These are phyloP conservation scores for Euclidia mi DNA, from an alignment of 2,888 invertebrate genomes.

Conservation along the genomic window DNA sequence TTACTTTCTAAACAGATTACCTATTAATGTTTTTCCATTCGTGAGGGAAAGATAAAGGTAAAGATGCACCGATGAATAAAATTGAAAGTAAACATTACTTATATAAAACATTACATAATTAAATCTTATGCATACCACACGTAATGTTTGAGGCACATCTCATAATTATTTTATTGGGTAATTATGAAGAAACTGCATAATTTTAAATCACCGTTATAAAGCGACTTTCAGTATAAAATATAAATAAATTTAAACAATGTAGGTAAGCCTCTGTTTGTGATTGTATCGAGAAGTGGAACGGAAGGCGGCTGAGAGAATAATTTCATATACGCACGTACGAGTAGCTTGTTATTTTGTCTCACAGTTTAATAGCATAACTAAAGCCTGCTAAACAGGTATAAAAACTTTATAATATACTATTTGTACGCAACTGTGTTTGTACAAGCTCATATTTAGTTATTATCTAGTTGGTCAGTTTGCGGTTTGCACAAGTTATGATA, in stretches of 20 bases:
- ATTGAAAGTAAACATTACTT: constrained; percentile 16
- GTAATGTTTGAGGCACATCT: background rate
- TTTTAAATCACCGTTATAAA: background rate
- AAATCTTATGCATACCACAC: constrained; percentile 1
- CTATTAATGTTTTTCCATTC: constrained; percentile 3
- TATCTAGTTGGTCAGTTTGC: constrained; percentile 28
- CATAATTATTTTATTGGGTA: background rate
- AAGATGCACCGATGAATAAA: constrained; percentile 3
- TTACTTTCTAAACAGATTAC: constrained; percentile 8
- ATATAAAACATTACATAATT: constrained; percentile 1
- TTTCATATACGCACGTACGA: constrained; percentile 53
- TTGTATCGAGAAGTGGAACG: constrained; percentile 42
- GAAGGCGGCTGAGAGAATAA: constrained; percentile 45
- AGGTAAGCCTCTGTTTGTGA: constrained; percentile 25
- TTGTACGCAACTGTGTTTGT: constrained; percentile 27
- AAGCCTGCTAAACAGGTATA: constrained; percentile 33
- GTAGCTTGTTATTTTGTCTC: constrained; percentile 51
- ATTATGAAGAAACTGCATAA: background rate
- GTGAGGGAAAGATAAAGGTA: background rate
- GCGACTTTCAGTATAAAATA: constrained; percentile 12
- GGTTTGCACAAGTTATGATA: background rate
- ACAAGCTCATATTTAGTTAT: constrained; percentile 29
- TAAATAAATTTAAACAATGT: constrained; percentile 8
- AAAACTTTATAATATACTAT: constrained; percentile 37
- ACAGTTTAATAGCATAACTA: constrained; percentile 47